Evolutionary conservation across 2,113 vertebrate genomes (phyloP).

Genomic region (Scartelaos histophorus): DNA sequence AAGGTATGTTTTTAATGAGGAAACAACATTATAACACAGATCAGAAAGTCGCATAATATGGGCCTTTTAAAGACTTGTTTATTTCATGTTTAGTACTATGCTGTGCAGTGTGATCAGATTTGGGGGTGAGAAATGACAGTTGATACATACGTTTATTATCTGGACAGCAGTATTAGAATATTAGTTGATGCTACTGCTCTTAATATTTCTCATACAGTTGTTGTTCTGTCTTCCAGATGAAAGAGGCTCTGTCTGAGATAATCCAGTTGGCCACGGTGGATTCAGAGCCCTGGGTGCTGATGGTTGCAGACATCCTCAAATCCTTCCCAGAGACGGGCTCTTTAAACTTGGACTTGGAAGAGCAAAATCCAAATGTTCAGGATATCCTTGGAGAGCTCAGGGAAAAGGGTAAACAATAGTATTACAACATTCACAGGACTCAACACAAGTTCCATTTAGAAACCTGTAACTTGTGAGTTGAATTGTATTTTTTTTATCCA

Average conservation of each 20-base stretch:
- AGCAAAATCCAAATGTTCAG: conserved; percentile 98
- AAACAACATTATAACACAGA: too few relatives aligned
- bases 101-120: too few relatives aligned
- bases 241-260: conserved; percentile 92
- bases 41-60: too few relatives aligned
- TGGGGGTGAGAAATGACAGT: too few relatives aligned
- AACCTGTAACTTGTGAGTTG: background rate
- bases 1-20: too few relatives aligned
- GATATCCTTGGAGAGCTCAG: conserved; percentile 94
- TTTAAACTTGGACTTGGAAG: conserved; percentile 95
- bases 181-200: background rate
- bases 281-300: conserved; percentile 97
- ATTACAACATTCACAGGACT: background rate
- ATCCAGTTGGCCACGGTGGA: conserved; percentile 95
- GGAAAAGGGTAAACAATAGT: conserved; percentile 85
- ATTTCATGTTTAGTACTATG: too few relatives aligned
- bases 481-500: background rate
- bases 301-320: conserved; percentile 98
- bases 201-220: background rate
- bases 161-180: too few relatives aligned
- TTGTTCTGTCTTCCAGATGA: conserved; percentile 83
- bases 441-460: background rate
- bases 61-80: too few relatives aligned
- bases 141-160: too few relatives aligned
- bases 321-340: conserved; percentile 96